A percentile compares a stretch with the other conserved stretches of the same genome.
Conservation (phyloP, 2,888 invertebrate genomes). For the Gymnosoma rotundatum region DNA sequence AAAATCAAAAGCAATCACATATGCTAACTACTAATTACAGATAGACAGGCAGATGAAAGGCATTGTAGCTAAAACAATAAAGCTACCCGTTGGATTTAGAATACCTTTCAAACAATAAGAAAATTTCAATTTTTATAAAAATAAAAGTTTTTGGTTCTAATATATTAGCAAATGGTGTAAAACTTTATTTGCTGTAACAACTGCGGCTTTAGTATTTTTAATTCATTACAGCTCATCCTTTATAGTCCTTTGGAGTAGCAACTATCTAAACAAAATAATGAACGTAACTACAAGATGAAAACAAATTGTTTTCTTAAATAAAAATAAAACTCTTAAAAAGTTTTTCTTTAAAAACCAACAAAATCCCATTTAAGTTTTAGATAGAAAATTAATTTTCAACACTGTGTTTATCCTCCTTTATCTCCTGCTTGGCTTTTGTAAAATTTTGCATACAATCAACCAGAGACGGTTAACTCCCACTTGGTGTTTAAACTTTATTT, state of each 20-base stretch:
- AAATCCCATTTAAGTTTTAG: constrained; percentile 64
- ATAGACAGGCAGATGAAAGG: too few relatives aligned
- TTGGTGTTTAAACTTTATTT: constrained; percentile 4
- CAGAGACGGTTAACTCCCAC: constrained; percentile 7
- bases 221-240: neutral
- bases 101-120: too few relatives aligned
- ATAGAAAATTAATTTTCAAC: constrained; percentile 56
- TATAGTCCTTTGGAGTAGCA: constrained; percentile 8
- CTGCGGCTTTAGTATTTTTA: neutral
- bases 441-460: neutral
- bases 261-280: constrained; percentile 27
- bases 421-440: constrained; percentile 7
- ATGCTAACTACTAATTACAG: too few relatives aligned
- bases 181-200: neutral
- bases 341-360: constrained; percentile 47
- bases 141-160: neutral
- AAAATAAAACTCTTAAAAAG: constrained; percentile 36
- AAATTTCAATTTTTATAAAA: too few relatives aligned
- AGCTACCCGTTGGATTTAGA: too few relatives aligned
- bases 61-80: too few relatives aligned
- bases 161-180: constrained; percentile 2
- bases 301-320: constrained; percentile 4
- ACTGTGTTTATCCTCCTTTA: constrained; percentile 23
- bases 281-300: constrained; percentile 20
- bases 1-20: too few relatives aligned